phyloP scores from a whole-genome alignment of 2,113 vertebrate species.

The Etheostoma cragini region DNA sequence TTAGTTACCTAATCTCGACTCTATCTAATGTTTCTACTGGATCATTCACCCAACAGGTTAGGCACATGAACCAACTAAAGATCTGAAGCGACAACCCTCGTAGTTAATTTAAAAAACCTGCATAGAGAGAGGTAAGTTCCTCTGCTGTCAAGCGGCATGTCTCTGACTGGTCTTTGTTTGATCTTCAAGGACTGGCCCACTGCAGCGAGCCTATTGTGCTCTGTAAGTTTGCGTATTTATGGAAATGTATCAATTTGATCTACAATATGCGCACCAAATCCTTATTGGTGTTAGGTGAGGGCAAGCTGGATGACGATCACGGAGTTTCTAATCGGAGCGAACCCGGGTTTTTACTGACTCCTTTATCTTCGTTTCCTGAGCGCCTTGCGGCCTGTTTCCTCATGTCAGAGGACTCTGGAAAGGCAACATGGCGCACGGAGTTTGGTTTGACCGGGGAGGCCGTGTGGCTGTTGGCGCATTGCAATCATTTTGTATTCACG shows the following conservation, averaged over 20 bases:
- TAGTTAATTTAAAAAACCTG: neutral
- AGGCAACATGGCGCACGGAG: slow-evolving; percentile 78
- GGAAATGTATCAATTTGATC: neutral
- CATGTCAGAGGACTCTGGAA: slow-evolving; percentile 45
- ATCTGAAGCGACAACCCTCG: neutral
- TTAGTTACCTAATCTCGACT: neutral
- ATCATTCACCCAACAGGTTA: neutral
- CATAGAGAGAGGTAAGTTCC: slow-evolving; percentile 23
- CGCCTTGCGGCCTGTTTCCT: slow-evolving; percentile 73
- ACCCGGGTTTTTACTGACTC: neutral
- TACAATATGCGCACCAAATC: neutral
- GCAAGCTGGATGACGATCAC: neutral
- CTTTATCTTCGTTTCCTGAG: slow-evolving; percentile 30
- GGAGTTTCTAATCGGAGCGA: neutral
- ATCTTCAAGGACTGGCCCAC: slow-evolving; percentile 52
- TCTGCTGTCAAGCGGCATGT: slow-evolving; percentile 30
- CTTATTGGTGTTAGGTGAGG: neutral
- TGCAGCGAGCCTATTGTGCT: slow-evolving; percentile 51
- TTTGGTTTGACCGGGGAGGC: slow-evolving; percentile 60
- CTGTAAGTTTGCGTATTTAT: slow-evolving; percentile 17
- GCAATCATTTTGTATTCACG: slow-evolving; percentile 22
- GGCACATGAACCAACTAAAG: neutral
- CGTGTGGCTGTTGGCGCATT: slow-evolving; percentile 42
- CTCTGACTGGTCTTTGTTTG: slow-evolving; percentile 61
- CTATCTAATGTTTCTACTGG: neutral